Base-by-base conservation (phyloP, 2,797 vertebrate species). In the Harpagifer antarcticus region DNA sequence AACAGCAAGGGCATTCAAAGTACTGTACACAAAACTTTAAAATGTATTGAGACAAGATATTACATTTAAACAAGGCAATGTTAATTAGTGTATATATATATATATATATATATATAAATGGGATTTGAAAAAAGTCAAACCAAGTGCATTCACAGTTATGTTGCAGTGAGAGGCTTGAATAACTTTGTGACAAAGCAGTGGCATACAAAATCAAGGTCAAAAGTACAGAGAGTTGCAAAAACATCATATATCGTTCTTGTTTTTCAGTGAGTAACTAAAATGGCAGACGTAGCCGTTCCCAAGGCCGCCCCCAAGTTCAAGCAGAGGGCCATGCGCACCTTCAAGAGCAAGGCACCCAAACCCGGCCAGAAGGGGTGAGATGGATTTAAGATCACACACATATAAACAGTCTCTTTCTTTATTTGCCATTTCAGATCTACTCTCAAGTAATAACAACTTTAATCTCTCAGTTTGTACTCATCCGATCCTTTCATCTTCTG, bases 271-370 rank as follows among this genome's bases (percentile, higher is more conserved):
- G 15, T 42, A 9, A 62, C 23, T 19, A 1, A 55, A 85, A 88
- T 88, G 86, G 57, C 78, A 67, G 88, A 88, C 17, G 33, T 87
- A 1, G 87, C 88, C 33, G n/a, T 44, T 62, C 80, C 86, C 2
- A 95, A 89, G 82, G 93, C 90, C 0, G 91, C 94, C 9, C 93
- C 93, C 15, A 94, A 93, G 44, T 95, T 95, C 88, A 95, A 95
- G 87, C 93, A 93, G 84, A 93, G 94, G 85, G 58, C 93, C 55
- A 19, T 70, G 0, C 92, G 93, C n/a, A 94, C 93, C 37, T 95
- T 95, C 85, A 95, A 94, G 91, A 95, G 94, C 90, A 95, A 95
- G 81, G 94, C 93, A 0, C 94, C 94, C 3, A 95, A 93, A 76
- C 94, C 94, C 3, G 94, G 94, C 65, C 92, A 95, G 87, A 94